Percentiles rank a stretch among this genome's conserved stretches.
Conservation (phyloP, 2,888 invertebrate species). For the Acholoe squamosa region DNA sequence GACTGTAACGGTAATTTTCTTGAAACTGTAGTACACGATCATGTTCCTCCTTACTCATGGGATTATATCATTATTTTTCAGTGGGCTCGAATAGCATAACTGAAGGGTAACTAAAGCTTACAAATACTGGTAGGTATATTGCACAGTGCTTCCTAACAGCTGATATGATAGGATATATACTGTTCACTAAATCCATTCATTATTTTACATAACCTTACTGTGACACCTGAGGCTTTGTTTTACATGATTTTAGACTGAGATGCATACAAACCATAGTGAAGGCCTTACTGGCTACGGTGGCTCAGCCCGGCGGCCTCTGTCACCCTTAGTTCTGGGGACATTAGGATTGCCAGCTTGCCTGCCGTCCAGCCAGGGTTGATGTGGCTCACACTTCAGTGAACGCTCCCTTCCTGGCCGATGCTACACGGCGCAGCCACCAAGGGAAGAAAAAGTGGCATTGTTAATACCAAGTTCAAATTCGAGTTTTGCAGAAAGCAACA, state of each 20-base stretch:
- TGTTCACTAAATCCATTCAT: not conserved
- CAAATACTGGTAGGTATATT: too few relatives aligned
- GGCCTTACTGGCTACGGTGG: conserved; percentile 55
- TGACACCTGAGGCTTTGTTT: conserved; percentile 51
- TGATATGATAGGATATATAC: too few relatives aligned
- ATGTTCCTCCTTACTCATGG: not conserved
- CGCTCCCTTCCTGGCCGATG: conserved; percentile 18
- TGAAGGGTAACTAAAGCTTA: too few relatives aligned
- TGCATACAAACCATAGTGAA: conserved; percentile 57
- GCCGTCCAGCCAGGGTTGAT: conserved; percentile 24
- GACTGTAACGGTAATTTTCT: conserved; percentile 8
- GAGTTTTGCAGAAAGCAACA: too few relatives aligned
- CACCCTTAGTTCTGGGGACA: conserved; percentile 12
- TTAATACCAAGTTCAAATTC: conserved; percentile 3
- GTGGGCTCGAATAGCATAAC: not conserved
- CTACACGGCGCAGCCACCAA: conserved; percentile 58
- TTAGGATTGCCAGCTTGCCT: conserved; percentile 34
- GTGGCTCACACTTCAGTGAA: conserved; percentile 47
- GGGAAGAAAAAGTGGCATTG: conserved; percentile 53
- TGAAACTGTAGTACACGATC: not conserved
- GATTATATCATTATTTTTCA: not conserved
- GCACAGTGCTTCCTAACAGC: too few relatives aligned
- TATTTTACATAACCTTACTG: not conserved
- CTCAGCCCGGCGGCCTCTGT: conserved; percentile 11
- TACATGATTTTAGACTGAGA: conserved; percentile 16